Evolutionary conservation across 1,140 invertebrate species (phyloP).

Genomic region (Maconellicoccus hirsutus): DNA sequence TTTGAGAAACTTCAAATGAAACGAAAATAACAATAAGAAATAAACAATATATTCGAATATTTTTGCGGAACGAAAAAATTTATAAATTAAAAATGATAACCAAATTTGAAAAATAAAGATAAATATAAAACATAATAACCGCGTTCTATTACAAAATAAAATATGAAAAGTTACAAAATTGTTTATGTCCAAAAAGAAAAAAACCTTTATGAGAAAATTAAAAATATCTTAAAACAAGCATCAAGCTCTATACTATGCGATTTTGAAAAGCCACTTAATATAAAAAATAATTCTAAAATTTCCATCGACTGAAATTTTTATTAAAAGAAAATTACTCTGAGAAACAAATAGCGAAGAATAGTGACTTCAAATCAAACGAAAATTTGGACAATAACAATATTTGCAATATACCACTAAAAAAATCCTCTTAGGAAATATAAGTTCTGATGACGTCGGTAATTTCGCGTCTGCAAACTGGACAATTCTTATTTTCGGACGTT

Average conservation of each 20-base stretch:
- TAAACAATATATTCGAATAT: too few relatives aligned
- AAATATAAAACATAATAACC: background rate
- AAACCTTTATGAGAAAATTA: background rate
- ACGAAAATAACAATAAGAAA: too few relatives aligned
- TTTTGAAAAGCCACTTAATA: too few relatives aligned
- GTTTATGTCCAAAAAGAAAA: background rate
- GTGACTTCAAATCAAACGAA: background rate
- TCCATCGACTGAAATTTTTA: too few relatives aligned
- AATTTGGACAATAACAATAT: background rate
- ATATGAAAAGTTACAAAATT: background rate
- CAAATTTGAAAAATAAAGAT: too few relatives aligned
- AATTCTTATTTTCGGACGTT: conserved; percentile 78
- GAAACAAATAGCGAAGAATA: too few relatives aligned
- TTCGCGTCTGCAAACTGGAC: conserved; percentile 84
- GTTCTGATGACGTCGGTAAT: conserved; percentile 92
- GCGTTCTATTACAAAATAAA: background rate
- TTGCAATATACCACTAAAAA: background rate
- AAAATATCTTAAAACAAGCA: background rate
- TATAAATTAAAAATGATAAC: too few relatives aligned
- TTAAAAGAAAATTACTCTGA: too few relatives aligned
- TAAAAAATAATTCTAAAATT: too few relatives aligned
- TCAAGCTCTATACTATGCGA: background rate
- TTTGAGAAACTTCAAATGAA: too few relatives aligned
- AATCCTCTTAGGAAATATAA: conserved; percentile 39
- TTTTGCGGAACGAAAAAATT: too few relatives aligned